A percentile compares a stretch with the other conserved stretches of the same genome.
Evolutionary conservation across 2,113 vertebrate species (phyloP).

Genomic region (Notiomystis cincta): DNA sequence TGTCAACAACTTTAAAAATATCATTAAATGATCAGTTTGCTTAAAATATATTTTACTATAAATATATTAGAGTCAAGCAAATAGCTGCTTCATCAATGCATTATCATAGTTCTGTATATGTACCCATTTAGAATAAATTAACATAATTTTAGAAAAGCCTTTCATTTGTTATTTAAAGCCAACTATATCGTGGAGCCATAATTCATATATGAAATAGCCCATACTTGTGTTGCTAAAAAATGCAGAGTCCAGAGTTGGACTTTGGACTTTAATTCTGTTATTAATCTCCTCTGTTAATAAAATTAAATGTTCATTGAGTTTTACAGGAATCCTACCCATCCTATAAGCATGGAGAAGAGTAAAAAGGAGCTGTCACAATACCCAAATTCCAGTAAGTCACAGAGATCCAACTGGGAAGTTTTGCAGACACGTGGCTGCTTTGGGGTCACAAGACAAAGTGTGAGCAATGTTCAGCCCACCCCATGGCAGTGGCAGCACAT

Average conservation of each 20-base stretch:
- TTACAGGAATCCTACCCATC: background rate
- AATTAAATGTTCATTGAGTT: background rate
- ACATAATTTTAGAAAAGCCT: background rate
- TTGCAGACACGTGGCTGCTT: background rate
- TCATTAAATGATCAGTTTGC: background rate
- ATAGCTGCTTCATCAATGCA: background rate
- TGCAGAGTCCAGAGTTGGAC: background rate
- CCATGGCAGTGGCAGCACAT: background rate
- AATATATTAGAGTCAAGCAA: background rate
- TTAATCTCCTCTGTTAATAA: background rate
- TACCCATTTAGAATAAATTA: background rate
- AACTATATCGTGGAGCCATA: background rate
- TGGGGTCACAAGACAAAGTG: background rate
- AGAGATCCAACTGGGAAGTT: background rate
- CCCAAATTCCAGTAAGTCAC: background rate
- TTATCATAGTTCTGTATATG: background rate
- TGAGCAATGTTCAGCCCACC: background rate
- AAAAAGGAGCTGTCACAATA: background rate
- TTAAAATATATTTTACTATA: background rate
- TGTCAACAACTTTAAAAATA: background rate
- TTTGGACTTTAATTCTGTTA: background rate
- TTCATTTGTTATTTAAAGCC: background rate
- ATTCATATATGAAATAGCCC: background rate
- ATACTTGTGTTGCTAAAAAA: background rate
- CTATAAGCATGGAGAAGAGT: fast-evolving